phyloP scores from a whole-genome alignment of 2,888 invertebrate genomes.

The Furcula furcula region DNA sequence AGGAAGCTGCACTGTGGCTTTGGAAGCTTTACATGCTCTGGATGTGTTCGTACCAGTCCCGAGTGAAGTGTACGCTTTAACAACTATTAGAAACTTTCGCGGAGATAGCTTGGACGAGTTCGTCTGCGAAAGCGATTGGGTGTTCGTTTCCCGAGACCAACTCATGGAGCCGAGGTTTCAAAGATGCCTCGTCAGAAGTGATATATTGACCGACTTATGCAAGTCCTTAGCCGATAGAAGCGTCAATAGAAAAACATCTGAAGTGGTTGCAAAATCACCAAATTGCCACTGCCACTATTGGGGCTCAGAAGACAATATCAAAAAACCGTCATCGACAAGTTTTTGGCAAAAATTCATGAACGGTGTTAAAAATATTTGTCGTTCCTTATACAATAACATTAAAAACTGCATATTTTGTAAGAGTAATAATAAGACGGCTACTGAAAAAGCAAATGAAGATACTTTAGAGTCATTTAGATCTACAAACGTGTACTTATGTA shows the following conservation, averaged over 20 bases:
- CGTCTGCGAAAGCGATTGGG: constrained; percentile 67
- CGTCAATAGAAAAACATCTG: constrained; percentile 33
- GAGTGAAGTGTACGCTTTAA: constrained; percentile 58
- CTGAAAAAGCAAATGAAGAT: constrained; percentile 18
- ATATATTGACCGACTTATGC: constrained; percentile 52
- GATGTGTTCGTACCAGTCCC: constrained; percentile 24
- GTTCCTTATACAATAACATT: constrained; percentile 9
- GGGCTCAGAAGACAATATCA: constrained; percentile 28
- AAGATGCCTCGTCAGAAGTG: constrained; percentile 44
- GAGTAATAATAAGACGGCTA: constrained; percentile 1
- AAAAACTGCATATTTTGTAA: constrained; percentile 11
- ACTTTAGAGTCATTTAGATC: constrained; percentile 33
- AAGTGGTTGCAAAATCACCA: constrained; percentile 53
- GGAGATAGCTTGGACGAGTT: constrained; percentile 55
- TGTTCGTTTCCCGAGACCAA: constrained; percentile 54
- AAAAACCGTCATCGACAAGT: constrained; percentile 27
- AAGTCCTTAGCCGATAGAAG: constrained; percentile 44
- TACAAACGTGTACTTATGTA: constrained; percentile 56
- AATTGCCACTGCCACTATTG: constrained; percentile 59
- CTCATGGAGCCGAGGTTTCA: constrained; percentile 61
- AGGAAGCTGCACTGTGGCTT: constrained; percentile 17
- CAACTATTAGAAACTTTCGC: constrained; percentile 65
- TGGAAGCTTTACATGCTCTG: constrained; percentile 32
- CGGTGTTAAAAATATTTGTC: constrained; percentile 18
- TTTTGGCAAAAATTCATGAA: constrained; percentile 25